Conservation (phyloP, 2,888 invertebrate genomes). For the Caenorhabditis doughertyi region DNA sequence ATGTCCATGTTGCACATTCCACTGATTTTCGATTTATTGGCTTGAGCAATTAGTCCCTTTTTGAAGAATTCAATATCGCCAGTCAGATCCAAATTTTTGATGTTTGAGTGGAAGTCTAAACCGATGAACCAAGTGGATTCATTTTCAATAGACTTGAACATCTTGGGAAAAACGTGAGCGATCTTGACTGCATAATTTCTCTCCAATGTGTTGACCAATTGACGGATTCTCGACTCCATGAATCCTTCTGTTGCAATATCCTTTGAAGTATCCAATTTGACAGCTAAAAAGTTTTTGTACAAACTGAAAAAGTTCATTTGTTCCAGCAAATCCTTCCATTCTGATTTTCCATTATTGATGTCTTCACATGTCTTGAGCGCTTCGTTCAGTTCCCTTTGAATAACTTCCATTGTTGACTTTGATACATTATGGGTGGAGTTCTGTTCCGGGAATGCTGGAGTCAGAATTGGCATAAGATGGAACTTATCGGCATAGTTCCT, state of each 20-base stretch:
- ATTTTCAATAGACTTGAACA: conserved; percentile 85
- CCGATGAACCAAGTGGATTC: conserved; percentile 97
- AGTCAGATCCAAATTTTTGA: conserved; percentile 91
- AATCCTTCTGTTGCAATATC: conserved; percentile 75
- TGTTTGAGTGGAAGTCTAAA: conserved; percentile 91
- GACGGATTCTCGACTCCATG: conserved; percentile 94
- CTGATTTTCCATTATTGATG: conserved; percentile 89
- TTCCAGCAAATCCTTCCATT: conserved; percentile 95
- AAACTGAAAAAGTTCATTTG: conserved; percentile 89
- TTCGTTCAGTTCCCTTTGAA: conserved; percentile 93
- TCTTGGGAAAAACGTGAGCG: conserved; percentile 96
- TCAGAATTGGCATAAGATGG: conserved; percentile 93
- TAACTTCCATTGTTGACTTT: conserved; percentile 92
- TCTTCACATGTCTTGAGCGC: conserved; percentile 87
- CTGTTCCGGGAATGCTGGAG: conserved; percentile 99
- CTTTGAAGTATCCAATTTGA: conserved; percentile 82
- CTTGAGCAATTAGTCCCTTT: conserved; percentile 17
- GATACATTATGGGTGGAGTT: conserved; percentile 99
- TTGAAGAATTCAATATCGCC: conserved; percentile 87
- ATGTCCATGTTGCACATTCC: no score
- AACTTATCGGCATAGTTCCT: background rate
- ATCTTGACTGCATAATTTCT: conserved; percentile 92
- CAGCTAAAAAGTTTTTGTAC: conserved; percentile 88
- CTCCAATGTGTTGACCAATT: conserved; percentile 91
- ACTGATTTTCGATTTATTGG: background rate